phyloP scores from a whole-genome alignment of 2,113 vertebrate species.

The Poecilia latipinna region DNA sequence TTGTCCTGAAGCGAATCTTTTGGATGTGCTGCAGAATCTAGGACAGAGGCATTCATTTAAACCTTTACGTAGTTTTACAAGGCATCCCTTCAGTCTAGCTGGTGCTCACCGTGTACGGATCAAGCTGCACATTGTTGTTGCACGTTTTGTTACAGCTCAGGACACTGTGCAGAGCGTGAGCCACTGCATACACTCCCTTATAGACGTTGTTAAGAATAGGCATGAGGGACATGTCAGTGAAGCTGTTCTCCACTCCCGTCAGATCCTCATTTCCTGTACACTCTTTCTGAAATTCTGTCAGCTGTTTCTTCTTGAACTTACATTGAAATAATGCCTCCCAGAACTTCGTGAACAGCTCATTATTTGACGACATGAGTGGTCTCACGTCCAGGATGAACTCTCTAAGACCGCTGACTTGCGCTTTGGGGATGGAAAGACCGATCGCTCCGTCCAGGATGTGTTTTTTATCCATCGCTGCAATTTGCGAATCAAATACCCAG shows the following conservation, averaged over 20 bases:
- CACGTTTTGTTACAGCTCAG: slow-evolving; percentile 69
- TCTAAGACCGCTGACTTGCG: slow-evolving; percentile 63
- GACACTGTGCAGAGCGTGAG: slow-evolving; percentile 70
- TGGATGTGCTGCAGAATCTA: slow-evolving; percentile 69
- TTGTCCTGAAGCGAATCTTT: slow-evolving; percentile 70
- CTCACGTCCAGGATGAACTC: slow-evolving; percentile 76
- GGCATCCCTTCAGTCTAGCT: background rate
- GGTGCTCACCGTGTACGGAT: slow-evolving; percentile 61
- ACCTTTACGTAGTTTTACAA: background rate
- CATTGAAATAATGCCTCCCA: slow-evolving; percentile 77
- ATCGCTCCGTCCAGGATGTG: slow-evolving; percentile 74
- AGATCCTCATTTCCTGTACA: slow-evolving; percentile 74
- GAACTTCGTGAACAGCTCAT: slow-evolving; percentile 67
- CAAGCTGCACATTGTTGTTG: slow-evolving; percentile 33
- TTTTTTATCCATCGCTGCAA: slow-evolving; percentile 52
- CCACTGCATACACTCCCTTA: slow-evolving; percentile 78
- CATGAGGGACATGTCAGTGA: slow-evolving; percentile 79
- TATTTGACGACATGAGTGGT: slow-evolving; percentile 51
- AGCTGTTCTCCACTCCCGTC: slow-evolving; percentile 63
- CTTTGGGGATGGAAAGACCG: slow-evolving; percentile 77
- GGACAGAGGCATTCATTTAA: background rate
- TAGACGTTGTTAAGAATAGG: slow-evolving; percentile 78
- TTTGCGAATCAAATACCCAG: slow-evolving; percentile 76
- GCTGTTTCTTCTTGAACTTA: slow-evolving; percentile 29
- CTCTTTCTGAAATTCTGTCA: slow-evolving; percentile 1